Conservation (phyloP, 2,797 vertebrate species). For the Amblyraja radiata region DNA sequence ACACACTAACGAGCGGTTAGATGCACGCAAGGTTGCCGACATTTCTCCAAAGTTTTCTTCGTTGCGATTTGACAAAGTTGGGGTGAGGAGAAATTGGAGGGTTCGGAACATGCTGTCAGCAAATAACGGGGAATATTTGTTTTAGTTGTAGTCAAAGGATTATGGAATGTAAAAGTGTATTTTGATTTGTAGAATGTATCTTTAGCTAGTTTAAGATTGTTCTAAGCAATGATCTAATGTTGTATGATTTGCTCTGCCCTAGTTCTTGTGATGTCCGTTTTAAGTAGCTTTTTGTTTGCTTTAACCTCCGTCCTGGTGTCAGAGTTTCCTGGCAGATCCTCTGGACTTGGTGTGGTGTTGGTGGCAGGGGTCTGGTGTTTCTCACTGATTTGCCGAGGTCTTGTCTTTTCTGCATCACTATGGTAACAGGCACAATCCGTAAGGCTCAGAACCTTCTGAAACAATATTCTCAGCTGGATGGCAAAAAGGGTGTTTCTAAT, state of each 20-base stretch:
- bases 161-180: no score
- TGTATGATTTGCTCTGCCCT: slow-evolving; percentile 15
- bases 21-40: neutral
- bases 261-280: neutral
- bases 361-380: slow-evolving; percentile 64
- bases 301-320: slow-evolving; percentile 16
- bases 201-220: neutral
- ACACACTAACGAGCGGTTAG: neutral
- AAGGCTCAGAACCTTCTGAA: slow-evolving; percentile 99
- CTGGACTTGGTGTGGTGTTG: slow-evolving; percentile 48
- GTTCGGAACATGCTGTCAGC: neutral
- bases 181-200: neutral
- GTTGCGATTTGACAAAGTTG: neutral
- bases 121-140: neutral
- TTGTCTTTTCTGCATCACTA: slow-evolving; percentile 56
- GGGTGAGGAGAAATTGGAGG: neutral
- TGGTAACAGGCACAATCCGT: slow-evolving; percentile 98
- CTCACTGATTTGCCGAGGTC: slow-evolving; percentile 75
- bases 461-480: slow-evolving; percentile 99
- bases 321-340: neutral
- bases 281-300: slow-evolving; percentile 28
- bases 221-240: neutral
- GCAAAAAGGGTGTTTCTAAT: slow-evolving; percentile 99
- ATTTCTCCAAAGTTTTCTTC: slow-evolving; percentile 31
- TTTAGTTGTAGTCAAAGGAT: neutral